Evolutionary conservation across 2,888 invertebrate species (phyloP).

Genomic region (Aphidoletes aphidimyza): DNA sequence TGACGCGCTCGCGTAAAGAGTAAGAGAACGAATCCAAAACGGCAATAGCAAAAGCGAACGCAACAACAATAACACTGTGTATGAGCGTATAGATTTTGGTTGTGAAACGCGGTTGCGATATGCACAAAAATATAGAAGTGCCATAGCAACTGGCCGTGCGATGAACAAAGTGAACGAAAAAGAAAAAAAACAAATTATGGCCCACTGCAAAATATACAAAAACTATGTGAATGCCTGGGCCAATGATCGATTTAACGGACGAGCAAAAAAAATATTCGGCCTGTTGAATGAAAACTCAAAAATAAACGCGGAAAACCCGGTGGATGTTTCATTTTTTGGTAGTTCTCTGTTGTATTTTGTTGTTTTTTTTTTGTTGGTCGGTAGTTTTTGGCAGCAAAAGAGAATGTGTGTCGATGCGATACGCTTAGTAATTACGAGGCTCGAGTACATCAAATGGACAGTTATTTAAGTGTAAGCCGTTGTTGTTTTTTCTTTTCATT

Average conservation of each 20-base stretch:
- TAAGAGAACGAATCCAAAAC: too few species aligned
- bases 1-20: constrained; percentile 27
- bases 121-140: constrained; percentile 12
- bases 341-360: not conserved
- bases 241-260: constrained; percentile 5
- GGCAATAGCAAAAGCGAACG: constrained; percentile 37
- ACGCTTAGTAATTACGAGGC: not conserved
- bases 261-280: not conserved
- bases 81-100: not conserved
- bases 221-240: not conserved
- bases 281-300: constrained; percentile 37
- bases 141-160: constrained; percentile 25
- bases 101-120: not conserved
- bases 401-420: not conserved
- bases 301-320: constrained; percentile 33
- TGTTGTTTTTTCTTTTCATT: too few species aligned
- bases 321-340: not conserved
- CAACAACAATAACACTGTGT: constrained; percentile 34
- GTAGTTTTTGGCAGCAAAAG: not conserved
- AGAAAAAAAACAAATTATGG: not conserved
- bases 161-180: not conserved
- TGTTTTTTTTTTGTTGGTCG: not conserved
- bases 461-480: not conserved
- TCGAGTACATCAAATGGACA: constrained; percentile 10
- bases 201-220: not conserved